Conservation (phyloP, 2,888 invertebrate genomes). For the Acronicta aceris region DNA sequence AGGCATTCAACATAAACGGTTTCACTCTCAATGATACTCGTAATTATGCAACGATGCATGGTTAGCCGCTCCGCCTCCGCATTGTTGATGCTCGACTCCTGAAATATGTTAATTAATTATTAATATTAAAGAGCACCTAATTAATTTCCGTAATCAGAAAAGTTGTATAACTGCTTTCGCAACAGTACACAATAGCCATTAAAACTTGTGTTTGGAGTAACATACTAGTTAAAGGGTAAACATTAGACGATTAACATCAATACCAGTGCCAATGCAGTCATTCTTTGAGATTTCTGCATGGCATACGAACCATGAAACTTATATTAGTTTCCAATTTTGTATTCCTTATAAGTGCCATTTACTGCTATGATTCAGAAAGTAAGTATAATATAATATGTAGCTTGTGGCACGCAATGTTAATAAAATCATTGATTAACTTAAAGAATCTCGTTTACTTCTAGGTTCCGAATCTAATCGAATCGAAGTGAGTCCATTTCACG, state of each 20-base stretch:
- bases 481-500: slow-evolving; percentile 76
- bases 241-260: slow-evolving; percentile 29
- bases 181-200: slow-evolving; percentile 65
- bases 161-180: slow-evolving; percentile 57
- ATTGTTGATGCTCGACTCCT: slow-evolving; percentile 87
- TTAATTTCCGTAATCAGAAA: slow-evolving; percentile 39
- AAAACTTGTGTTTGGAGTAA: slow-evolving; percentile 63
- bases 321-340: slow-evolving; percentile 52
- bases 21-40: slow-evolving; percentile 97
- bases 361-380: slow-evolving; percentile 74
- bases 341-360: slow-evolving; percentile 56
- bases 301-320: slow-evolving; percentile 60
- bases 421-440: slow-evolving; percentile 31
- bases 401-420: slow-evolving; percentile 12
- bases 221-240: slow-evolving; percentile 60
- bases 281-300: slow-evolving; percentile 48
- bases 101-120: slow-evolving; percentile 46
- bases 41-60: slow-evolving; percentile 96
- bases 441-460: slow-evolving; percentile 50
- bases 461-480: slow-evolving; percentile 74
- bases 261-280: slow-evolving; percentile 33
- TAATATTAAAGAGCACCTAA: slow-evolving; percentile 24
- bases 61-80: slow-evolving; percentile 93
- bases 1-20: slow-evolving; percentile 96
- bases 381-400: slow-evolving; percentile 55